Conservation (phyloP, 1,140 invertebrate genomes). For the Pachyrhynchus sulphureomaculatus region DNA sequence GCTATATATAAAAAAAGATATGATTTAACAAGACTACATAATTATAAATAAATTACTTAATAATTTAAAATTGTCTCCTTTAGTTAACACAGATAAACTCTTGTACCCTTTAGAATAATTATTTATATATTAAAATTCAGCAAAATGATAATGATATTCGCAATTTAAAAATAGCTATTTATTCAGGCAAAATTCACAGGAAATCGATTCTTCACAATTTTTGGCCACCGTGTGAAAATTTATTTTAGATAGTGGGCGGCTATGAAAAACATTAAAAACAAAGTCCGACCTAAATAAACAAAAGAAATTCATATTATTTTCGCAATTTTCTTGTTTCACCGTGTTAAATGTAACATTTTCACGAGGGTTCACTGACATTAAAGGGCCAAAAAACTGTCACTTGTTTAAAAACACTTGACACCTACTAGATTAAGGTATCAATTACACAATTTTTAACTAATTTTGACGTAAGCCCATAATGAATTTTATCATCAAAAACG, state of each 20-base stretch:
- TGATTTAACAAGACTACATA: conserved; percentile 9
- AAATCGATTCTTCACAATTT: conserved; percentile 12
- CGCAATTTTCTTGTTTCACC: too few relatives aligned
- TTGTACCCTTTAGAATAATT: not conserved
- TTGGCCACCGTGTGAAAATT: not conserved
- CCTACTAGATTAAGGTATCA: not conserved
- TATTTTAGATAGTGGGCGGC: not conserved
- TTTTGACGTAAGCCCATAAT: too few relatives aligned
- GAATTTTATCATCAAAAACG: too few relatives aligned
- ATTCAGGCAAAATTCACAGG: not conserved
- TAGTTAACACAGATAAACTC: not conserved
- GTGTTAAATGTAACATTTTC: conserved; percentile 9
- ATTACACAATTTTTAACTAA: not conserved
- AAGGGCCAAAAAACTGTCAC: conserved; percentile 24
- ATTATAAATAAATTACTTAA: conserved; percentile 21
- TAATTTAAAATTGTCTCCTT: conserved; percentile 18
- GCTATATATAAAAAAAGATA: conserved; percentile 20
- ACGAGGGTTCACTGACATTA: conserved; percentile 24
- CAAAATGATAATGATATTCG: not conserved
- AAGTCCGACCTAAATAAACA: not conserved
- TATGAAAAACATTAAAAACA: conserved; percentile 1
- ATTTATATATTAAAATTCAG: conserved; percentile 7
- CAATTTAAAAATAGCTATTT: conserved; percentile 13
- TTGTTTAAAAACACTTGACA: conserved; percentile 24
- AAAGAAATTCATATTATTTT: not conserved